phyloP scores from a whole-genome alignment of 2,113 vertebrate genomes.

The Dromaius novaehollandiae region DNA sequence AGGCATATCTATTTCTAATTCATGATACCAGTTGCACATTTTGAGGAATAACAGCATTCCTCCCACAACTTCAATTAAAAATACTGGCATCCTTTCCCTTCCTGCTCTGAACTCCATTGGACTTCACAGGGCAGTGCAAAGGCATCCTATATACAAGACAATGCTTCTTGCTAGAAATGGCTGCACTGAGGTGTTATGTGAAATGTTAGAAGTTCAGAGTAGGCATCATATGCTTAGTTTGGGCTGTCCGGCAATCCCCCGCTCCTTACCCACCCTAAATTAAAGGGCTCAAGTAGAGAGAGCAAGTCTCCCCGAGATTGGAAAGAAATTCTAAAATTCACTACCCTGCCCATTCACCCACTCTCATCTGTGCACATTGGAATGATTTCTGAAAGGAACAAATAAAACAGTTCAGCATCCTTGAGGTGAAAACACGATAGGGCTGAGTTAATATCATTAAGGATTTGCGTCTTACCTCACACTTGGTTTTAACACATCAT shows the following conservation, averaged over 20 bases:
- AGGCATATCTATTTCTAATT: background rate
- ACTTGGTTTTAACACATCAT: background rate
- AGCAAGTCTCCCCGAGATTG: background rate
- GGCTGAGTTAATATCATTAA: background rate
- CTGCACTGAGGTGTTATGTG: background rate
- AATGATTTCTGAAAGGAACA: background rate
- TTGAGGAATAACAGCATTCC: background rate
- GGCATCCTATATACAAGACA: background rate
- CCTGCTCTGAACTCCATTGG: background rate
- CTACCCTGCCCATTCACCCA: background rate
- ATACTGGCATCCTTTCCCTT: background rate
- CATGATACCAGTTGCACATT: background rate
- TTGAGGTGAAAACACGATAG: background rate
- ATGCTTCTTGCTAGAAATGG: background rate
- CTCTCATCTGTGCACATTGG: background rate
- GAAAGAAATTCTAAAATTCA: background rate
- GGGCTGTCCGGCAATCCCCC: background rate
- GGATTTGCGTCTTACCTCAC: background rate
- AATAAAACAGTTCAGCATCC: background rate
- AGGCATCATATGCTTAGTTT: background rate
- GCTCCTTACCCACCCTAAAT: background rate
- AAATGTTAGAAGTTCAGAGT: background rate
- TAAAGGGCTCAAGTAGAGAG: background rate
- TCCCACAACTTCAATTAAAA: background rate
- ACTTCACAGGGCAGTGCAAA: background rate